Evolutionary conservation across 2,888 invertebrate species (phyloP), one percentile per base, ranked within the genome.

Genomic region (Colostygia pectinataria): DNA sequence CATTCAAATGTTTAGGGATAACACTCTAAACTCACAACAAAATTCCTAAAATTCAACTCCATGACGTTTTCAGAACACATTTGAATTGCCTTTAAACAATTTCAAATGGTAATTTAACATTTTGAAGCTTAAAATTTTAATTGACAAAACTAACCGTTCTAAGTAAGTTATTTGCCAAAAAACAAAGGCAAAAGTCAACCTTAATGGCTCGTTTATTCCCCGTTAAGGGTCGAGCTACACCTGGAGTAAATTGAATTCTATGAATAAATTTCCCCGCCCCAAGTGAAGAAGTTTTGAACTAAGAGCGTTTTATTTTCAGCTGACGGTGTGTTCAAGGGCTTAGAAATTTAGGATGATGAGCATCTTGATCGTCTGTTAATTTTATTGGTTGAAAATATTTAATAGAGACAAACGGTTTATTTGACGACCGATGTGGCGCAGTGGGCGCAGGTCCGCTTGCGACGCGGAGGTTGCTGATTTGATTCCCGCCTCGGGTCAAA

Each of bases 221-320:
- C 72, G 83, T 77, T 83, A 83, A 84, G 83, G 84, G 84, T 83
- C 84, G 81, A 77, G 74, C 77, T 82, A 80, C 84, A 83, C 84
- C 83, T 84, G 84, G 71, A 83, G 79, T 81, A 81, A 83, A 84
- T 84, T 84, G 83, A 83, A 83, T 84, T 83, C 83, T 79, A 84
- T 84, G 84, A 84, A 84, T 84, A 84, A 83, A 83, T 84, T 84
- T 81, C 66, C 31, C 36, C 36, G 32, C 39, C 29, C 31, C 37
- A 52, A 24, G 37, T 20, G 53, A 37, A 20, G 20, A 43, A 58
- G 48, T 31, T 46, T 32, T 37, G 20, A 38, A 40, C 32, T 43
- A 37, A 51, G 25, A 51, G 49, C 51, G 55, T 46, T 49, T 49
- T 47, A 25, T 45, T 44, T 28, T 42, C 42, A 41, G 37, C 45